Conservation (phyloP, 1,140 invertebrate genomes). For the Anadara kagoshimensis region DNA sequence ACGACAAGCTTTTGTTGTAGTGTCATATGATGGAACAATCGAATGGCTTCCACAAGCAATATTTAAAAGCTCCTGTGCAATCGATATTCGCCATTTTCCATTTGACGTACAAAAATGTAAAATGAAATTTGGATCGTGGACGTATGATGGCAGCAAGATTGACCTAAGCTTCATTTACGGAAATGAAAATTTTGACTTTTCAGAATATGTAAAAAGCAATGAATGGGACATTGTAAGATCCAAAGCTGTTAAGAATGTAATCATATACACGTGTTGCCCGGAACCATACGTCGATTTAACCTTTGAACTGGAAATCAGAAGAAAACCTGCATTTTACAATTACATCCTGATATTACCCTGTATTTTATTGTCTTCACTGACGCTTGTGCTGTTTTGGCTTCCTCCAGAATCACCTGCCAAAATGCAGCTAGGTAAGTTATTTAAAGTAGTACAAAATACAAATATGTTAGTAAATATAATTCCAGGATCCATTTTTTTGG, state of each 20-base stretch:
- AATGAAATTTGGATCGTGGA: conserved; percentile 74
- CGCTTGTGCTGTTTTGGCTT: conserved; percentile 74
- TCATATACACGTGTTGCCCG: conserved; percentile 72
- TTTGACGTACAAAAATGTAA: conserved; percentile 72
- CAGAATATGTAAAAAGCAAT: conserved; percentile 72
- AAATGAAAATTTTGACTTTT: conserved; percentile 64
- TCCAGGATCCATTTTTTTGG: no score
- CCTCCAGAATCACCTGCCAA: conserved; percentile 75
- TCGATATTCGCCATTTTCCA: conserved; percentile 78
- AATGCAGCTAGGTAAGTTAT: conserved; percentile 72
- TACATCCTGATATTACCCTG: conserved; percentile 74
- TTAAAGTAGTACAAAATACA: not conserved
- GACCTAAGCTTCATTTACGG: conserved; percentile 67
- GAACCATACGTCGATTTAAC: conserved; percentile 72
- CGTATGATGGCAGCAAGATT: conserved; percentile 71
- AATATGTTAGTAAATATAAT: no score
- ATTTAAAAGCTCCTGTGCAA: conserved; percentile 95
- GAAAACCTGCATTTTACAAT: conserved; percentile 73
- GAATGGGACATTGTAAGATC: conserved; percentile 72
- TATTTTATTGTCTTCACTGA: conserved; percentile 72
- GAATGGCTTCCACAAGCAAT: conserved; percentile 98
- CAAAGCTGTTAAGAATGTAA: conserved; percentile 61
- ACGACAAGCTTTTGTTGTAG: conserved; percentile 67
- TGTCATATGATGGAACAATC: conserved; percentile 91
- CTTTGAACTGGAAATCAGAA: conserved; percentile 66